phyloP scores from a whole-genome alignment of 1,140 invertebrate species.

The Drosophila kepulauana region DNA sequence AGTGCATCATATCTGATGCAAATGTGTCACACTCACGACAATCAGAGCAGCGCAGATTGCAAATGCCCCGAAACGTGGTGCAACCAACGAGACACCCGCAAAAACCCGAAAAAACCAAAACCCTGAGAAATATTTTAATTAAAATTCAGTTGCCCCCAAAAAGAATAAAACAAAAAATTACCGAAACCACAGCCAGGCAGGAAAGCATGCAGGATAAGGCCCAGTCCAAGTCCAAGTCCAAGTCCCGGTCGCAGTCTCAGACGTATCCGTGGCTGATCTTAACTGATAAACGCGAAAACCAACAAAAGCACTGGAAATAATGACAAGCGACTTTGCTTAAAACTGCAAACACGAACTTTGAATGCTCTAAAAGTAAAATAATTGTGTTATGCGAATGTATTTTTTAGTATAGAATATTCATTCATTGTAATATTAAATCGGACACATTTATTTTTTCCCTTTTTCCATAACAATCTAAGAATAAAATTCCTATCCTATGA shows the following conservation, averaged over 20 bases:
- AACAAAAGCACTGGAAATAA: conserved; percentile 54
- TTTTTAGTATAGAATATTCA: too few relatives aligned
- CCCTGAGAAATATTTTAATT: conserved; percentile 83
- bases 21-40: conserved; percentile 81
- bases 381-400: too few relatives aligned
- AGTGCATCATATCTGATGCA: conserved; percentile 75
- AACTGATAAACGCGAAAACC: conserved; percentile 82
- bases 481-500: too few relatives aligned
- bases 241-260: conserved; percentile 36
- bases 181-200: conserved; percentile 38
- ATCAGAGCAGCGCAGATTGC: neutral
- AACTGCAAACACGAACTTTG: neutral
- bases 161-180: conserved; percentile 53
- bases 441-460: too few relatives aligned
- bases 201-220: conserved; percentile 69
- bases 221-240: conserved; percentile 21
- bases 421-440: too few relatives aligned
- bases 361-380: conserved; percentile 15
- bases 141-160: conserved; percentile 73
- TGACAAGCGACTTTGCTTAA: conserved; percentile 6
- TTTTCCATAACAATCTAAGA: too few relatives aligned
- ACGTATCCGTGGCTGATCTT: conserved; percentile 71
- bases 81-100: conserved; percentile 1
- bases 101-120: conserved; percentile 48
- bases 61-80: conserved; percentile 4